A percentile compares a stretch with the other conserved stretches of the same genome.
phyloP scores from a whole-genome alignment of 2,797 vertebrate genomes.

The Enteromius treurensis region DNA sequence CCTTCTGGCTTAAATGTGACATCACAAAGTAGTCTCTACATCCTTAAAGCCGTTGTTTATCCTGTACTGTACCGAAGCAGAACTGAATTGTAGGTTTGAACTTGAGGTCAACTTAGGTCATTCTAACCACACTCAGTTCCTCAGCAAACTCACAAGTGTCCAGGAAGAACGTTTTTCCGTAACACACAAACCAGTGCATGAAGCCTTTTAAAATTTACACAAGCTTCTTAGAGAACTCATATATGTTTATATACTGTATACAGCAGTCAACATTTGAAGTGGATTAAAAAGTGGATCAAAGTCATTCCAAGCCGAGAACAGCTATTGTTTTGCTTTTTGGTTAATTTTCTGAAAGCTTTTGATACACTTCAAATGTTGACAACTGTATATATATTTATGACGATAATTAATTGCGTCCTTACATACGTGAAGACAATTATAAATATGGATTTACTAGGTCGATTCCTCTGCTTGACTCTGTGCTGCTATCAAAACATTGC shows the following conservation, averaged over 20 bases:
- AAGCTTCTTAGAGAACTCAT: neutral
- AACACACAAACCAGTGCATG: neutral
- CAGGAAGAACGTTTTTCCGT: neutral
- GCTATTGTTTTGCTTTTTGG: no score
- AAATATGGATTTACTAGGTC: neutral
- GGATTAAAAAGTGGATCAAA: no score
- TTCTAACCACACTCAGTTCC: slow-evolving; percentile 26
- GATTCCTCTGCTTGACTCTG: neutral
- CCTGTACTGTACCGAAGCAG: slow-evolving; percentile 12
- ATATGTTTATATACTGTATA: no score
- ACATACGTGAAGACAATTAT: neutral
- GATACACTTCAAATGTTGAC: no score
- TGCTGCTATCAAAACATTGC: slow-evolving; percentile 6
- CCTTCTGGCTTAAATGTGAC: neutral
- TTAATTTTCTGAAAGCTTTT: no score
- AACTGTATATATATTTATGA: no score
- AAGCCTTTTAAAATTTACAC: neutral
- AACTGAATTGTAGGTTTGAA: slow-evolving; percentile 21
- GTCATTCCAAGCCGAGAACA: no score
- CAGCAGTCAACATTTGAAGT: no score
- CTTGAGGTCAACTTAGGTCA: slow-evolving; percentile 26
- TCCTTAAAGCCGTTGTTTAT: slow-evolving; percentile 34
- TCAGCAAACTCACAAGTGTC: neutral
- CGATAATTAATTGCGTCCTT: neutral
- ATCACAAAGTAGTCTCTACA: slow-evolving; percentile 9